A percentile compares a stretch with the other conserved stretches of the same genome.
Conservation (phyloP, 1,140 invertebrate species). For the Thaumatotibia leucotreta region DNA sequence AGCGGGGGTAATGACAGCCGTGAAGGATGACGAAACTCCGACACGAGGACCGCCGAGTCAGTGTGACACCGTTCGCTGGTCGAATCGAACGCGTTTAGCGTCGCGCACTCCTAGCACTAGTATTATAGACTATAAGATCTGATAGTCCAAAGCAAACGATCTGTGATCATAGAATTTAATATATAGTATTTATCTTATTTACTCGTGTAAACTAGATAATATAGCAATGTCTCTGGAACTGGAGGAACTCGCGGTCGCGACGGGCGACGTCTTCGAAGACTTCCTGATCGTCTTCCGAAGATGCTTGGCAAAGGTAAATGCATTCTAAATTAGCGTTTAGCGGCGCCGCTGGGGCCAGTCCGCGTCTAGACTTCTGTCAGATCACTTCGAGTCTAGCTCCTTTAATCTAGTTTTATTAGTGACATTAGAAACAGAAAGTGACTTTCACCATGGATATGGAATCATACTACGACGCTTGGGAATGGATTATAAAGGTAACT, state of each 20-base stretch:
- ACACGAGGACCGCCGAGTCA: conserved; percentile 17
- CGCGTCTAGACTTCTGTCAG: neutral
- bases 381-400: neutral
- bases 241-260: conserved; percentile 62
- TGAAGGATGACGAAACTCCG: conserved; percentile 3
- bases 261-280: conserved; percentile 80
- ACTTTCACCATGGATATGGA: conserved; percentile 41
- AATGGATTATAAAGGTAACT: conserved; percentile 63
- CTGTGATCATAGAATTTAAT: conserved; percentile 60
- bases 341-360: neutral
- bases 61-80: conserved; percentile 51
- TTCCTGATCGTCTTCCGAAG: conserved; percentile 78
- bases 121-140: conserved; percentile 56
- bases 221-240: conserved; percentile 70
- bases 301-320: conserved; percentile 78
- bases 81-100: conserved; percentile 36
- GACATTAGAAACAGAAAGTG: neutral
- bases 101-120: conserved; percentile 43
- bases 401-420: neutral
- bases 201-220: conserved; percentile 38
- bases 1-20: neutral
- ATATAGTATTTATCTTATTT: conserved; percentile 45
- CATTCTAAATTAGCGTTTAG: conserved; percentile 51
- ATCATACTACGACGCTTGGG: conserved; percentile 44
- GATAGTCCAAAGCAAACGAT: conserved; percentile 60